These are phyloP conservation scores for Pachyuromys duprasi DNA, from an alignment of 2,797 vertebrate genomes.

Conservation along the genomic window DNA sequence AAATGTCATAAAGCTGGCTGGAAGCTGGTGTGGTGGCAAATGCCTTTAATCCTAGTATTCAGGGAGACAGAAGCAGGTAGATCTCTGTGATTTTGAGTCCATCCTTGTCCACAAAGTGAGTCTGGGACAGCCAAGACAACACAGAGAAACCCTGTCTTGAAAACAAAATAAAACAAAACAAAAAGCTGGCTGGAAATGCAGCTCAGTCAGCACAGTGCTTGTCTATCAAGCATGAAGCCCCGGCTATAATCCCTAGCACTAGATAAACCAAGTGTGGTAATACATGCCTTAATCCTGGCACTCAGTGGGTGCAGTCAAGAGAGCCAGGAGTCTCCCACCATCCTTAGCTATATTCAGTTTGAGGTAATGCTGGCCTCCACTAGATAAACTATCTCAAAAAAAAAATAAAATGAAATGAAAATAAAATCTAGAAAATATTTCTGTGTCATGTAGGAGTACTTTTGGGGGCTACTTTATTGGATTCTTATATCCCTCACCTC, in stretches of 20 bases:
- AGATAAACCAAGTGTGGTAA: background rate
- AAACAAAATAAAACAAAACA: no score
- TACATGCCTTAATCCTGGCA: no score
- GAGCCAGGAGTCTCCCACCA: background rate
- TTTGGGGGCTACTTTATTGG: no score
- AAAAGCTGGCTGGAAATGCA: background rate
- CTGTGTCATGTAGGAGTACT: background rate
- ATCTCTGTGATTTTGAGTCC: no score
- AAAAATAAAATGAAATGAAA: background rate
- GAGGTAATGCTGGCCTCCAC: background rate
- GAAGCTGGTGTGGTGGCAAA: no score
- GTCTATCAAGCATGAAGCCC: background rate
- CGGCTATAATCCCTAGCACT: background rate
- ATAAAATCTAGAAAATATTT: slow-evolving; percentile 9
- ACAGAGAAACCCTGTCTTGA: no score
- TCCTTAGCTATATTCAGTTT: background rate
- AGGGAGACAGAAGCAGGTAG: no score
- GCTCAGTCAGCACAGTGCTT: background rate
- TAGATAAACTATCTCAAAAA: background rate
- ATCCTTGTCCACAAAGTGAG: no score
- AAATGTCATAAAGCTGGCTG: background rate
- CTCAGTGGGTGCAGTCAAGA: background rate
- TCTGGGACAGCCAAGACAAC: no score
- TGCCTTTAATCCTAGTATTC: no score
- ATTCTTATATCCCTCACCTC: no score